Evolutionary conservation across 2,888 invertebrate genomes (phyloP), one percentile per base, ranked within the genome.

Genomic region (Clistopyga incitator): DNA sequence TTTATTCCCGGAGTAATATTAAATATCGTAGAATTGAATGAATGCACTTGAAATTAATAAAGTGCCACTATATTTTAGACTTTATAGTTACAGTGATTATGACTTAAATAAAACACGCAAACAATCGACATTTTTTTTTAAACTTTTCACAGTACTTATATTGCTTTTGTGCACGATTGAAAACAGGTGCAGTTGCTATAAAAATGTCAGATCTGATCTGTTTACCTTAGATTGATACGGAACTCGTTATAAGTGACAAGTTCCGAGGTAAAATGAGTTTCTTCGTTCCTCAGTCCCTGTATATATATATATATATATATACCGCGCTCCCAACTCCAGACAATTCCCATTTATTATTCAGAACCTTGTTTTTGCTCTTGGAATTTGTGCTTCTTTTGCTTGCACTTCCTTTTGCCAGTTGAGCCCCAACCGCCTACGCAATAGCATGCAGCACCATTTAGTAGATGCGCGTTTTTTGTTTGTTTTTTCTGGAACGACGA

Each of bases 281-380:
- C 67, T 13, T 25, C 23, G 4, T 47, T 11, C 47, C n/a, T 15
- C 13, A 10, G 13, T 29, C 2, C 29, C 3, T 29, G 29, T 29
- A 29, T 29, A 29, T 29, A 3, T 29, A 2, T 29, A 29, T 29
- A 29, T 29, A 29, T 29, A 29, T 20, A 20, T 56, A 11, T 47
- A 47, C 3, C 47, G 47, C n/a, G 3, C 47, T 15, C 47, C 25
- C 15, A 3, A 61, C 34, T 61, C 29, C 11, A 29, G 61, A n/a
- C 61, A 61, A 61, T 61, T 34, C n/a, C 61, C n/a, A 80, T 80
- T 80, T 80, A 74, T 80, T 80, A 80, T 67, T 23, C 74, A 65
- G 42, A 67, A 47, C 34, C 56, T 68, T 72, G 56, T 42, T 20
- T 71, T 25, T 45, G 34, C 34, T n/a, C 18, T 15, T 50, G 56